Percentiles rank a stretch among this genome's conserved stretches.
These are phyloP conservation scores for Allacma fusca DNA, from an alignment of 2,888 invertebrate species.

Conservation along the genomic window DNA sequence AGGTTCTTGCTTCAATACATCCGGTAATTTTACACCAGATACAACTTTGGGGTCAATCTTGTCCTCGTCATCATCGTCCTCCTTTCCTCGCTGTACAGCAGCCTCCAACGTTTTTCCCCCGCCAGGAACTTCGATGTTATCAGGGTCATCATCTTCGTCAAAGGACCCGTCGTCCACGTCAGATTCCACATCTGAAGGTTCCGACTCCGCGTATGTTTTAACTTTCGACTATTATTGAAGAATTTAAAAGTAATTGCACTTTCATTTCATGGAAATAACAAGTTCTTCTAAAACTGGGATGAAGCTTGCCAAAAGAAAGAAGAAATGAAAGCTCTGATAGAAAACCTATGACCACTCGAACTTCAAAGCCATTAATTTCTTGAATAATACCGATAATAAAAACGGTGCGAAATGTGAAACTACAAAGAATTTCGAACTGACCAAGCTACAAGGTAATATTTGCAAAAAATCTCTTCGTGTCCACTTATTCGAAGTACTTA, in stretches of 20 bases:
- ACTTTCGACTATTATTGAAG: conserved; percentile 14
- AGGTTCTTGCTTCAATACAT: conserved; percentile 19
- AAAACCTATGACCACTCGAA: too few species aligned
- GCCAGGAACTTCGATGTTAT: conserved; percentile 91
- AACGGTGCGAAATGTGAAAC: too few species aligned
- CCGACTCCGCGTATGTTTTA: conserved; percentile 54
- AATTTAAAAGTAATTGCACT: background rate
- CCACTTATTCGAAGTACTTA: too few species aligned
- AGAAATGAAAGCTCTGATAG: too few species aligned
- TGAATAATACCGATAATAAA: too few species aligned
- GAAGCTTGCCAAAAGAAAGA: too few species aligned
- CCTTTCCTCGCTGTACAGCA: conserved; percentile 65
- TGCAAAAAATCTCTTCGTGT: too few species aligned
- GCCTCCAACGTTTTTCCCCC: conserved; percentile 87
- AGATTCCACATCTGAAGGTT: conserved; percentile 40
- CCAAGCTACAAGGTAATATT: too few species aligned
- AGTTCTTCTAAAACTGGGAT: background rate
- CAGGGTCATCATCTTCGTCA: conserved; percentile 80
- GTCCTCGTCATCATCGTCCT: background rate
- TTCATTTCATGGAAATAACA: background rate
- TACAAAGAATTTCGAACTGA: too few species aligned
- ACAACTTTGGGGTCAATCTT: background rate
- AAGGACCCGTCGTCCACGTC: conserved; percentile 60
- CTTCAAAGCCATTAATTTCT: too few species aligned
- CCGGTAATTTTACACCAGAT: background rate